These are phyloP conservation scores for Artibeus lituratus DNA, from an alignment of 2,797 vertebrate species.

Conservation along the genomic window DNA sequence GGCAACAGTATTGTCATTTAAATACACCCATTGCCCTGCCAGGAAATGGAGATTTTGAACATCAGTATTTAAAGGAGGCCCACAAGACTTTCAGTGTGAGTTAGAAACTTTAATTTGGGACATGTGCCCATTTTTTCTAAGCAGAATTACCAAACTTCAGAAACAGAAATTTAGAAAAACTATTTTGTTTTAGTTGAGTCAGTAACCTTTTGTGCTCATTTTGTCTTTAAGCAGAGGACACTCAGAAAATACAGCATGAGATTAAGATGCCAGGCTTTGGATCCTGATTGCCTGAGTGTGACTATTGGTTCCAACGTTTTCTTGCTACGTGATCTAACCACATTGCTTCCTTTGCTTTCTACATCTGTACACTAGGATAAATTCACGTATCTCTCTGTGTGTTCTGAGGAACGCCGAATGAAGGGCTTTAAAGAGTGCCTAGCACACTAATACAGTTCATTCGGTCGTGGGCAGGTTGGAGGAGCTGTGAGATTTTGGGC, in stretches of 20 bases:
- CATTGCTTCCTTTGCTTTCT: not conserved
- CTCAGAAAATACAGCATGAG: not conserved
- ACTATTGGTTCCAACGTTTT: not conserved
- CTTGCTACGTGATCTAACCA: not conserved
- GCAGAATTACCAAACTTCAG: not conserved
- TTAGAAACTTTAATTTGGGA: not conserved
- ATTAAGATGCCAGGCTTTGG: not conserved
- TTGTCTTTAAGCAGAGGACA: not conserved
- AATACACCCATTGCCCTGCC: not conserved
- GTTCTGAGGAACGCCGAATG: not conserved
- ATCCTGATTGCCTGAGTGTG: not conserved
- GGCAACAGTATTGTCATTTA: not conserved
- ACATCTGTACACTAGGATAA: not conserved
- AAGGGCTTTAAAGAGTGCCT: not conserved
- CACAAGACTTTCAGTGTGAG: not conserved
- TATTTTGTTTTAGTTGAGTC: not conserved
- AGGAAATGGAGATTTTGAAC: conserved; percentile 27
- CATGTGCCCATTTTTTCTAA: not conserved
- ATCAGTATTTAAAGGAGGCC: not conserved
- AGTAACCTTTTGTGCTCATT: not conserved
- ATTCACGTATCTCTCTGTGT: not conserved
- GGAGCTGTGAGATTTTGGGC: not conserved
- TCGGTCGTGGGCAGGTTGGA: not conserved
- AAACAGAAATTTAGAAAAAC: not conserved
- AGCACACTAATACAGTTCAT: not conserved